These are phyloP conservation scores for Phyllostomus discolor DNA, from an alignment of 2,113 vertebrate genomes.

Conservation along the genomic window DNA sequence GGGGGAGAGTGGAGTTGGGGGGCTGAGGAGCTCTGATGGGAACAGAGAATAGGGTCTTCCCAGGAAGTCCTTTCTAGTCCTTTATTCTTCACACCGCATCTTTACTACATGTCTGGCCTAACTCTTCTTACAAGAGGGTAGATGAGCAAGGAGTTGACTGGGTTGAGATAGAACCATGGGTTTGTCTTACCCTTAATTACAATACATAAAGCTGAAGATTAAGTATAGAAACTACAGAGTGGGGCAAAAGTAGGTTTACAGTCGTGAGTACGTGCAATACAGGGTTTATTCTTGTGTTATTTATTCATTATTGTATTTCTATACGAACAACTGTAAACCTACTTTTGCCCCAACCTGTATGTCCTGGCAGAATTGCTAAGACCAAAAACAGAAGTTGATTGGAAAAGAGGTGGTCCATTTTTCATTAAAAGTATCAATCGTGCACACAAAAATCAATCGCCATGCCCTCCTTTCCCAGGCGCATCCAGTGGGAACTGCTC, in stretches of 20 bases:
- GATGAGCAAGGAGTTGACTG: neutral
- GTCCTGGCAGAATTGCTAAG: neutral
- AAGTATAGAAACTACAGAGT: neutral
- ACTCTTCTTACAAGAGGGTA: neutral
- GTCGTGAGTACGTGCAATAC: neutral
- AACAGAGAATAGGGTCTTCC: neutral
- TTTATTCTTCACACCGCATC: neutral
- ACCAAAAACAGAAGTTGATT: conserved; percentile 23
- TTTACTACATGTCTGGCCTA: neutral
- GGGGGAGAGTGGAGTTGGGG: neutral
- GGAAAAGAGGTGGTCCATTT: conserved; percentile 10
- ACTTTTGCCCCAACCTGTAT: neutral
- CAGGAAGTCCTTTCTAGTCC: neutral
- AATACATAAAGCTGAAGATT: neutral
- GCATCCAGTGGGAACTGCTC: neutral
- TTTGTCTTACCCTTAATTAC: conserved; percentile 5
- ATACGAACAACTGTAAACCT: neutral
- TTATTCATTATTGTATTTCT: neutral
- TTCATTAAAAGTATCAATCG: conserved; percentile 26
- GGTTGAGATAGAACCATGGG: neutral
- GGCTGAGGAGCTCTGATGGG: neutral
- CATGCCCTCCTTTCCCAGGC: neutral
- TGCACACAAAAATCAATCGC: neutral
- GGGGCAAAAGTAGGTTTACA: neutral
- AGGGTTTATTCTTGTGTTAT: neutral